Base-by-base conservation (phyloP, 1,140 invertebrate species). In the Tribolium madens region DNA sequence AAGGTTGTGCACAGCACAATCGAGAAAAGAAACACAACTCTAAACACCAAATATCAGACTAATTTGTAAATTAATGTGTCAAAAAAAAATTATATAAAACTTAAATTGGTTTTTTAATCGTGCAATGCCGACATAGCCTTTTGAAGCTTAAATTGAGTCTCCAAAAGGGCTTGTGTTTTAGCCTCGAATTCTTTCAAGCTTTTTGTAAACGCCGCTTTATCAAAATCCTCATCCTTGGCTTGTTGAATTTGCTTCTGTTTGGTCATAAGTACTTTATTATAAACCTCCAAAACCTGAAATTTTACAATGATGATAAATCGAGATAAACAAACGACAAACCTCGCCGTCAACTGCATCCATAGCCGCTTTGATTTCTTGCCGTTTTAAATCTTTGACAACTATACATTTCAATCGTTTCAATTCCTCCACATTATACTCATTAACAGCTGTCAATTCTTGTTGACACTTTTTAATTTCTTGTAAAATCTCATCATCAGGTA, bases 391-490 rank as follows among this genome's bases (percentile, higher is more conserved):
- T 52, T 91, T 89, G 70, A 90, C 88, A 3, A 91, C 91, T 14
- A 89, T 85, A 21, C 86, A 84, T 0, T 90, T 84, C 1, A 96
- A 80, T 68, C 89, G 87, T 76, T 90, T 91, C 0, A 94, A 84
- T 78, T 93, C 91, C 10, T 86, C 86, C 64, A 91, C 88, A 83
- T 95, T 95, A 74, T 92, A 91, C 83, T 90, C 89, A 50, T 92
- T 90, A 4, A 95, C 86, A 0, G 88, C 89, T 52, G 89, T 89
- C 0, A 97, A 86, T 85, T 97, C 95, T 70, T 93, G 89, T 80
- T 96, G 94, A 81, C 95, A 95, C 79, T 93, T 90, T 85, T 94
- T 94, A 18, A 97, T 92, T 88, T 97, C 96, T 5, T 89, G 85
- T 71, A 96, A 85, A 81, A 97, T 94, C 85, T 97, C 95, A 86